Base-by-base conservation (phyloP, 2,797 vertebrate genomes). In the Sebastes reedi region DNA sequence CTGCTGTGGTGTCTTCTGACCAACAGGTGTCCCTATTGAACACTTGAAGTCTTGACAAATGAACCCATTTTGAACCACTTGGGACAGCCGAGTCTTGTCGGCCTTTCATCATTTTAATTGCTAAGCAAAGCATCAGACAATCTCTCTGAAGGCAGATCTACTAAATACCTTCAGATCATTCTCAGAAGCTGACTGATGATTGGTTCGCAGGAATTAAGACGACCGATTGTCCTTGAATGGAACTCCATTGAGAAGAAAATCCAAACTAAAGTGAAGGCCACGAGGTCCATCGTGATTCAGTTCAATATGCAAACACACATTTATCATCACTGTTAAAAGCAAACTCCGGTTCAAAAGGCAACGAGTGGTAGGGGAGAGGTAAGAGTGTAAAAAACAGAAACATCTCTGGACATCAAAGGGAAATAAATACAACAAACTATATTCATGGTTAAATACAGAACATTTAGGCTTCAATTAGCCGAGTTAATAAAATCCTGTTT, bases 261-360 rank as follows among this genome's bases (percentile, higher is more conserved):
- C 22, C 10, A 46, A 50, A 81, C 46, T 27, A 55, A 72, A 75
- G 42, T 24, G 29, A 89, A 87, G 67, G 80, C 65, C 75, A 55
- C 61, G 34, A 75, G 56, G 58, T 78, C 72, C 64, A 73, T 70
- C 42, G 39, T 56, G 13, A 58, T 24, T 72, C 52, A 60, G 29
- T 34, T 65, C 6, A 54, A 56, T 46, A 1, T 1, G 65, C 42
- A 62, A 29, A 64, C 12, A 27, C 9, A 70, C n/a, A 64, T 66
- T 77, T 2, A 69, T 22, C 29, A 20, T 71, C 29, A 6, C 16
- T 56, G 20, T 79, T 4, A 72, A 77, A 67, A 73, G 22, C 42
- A 66, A 74, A 52, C 16, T 61, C 72, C 30, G 69, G 74, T 77
- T 27, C 25, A 58, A 79, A 90, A 88, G 89, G 85, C 91, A 92